A percentile compares a stretch with the other conserved stretches of the same genome.
Conservation (phyloP, 2,797 vertebrate genomes). For the Gastrophryne carolinensis region DNA sequence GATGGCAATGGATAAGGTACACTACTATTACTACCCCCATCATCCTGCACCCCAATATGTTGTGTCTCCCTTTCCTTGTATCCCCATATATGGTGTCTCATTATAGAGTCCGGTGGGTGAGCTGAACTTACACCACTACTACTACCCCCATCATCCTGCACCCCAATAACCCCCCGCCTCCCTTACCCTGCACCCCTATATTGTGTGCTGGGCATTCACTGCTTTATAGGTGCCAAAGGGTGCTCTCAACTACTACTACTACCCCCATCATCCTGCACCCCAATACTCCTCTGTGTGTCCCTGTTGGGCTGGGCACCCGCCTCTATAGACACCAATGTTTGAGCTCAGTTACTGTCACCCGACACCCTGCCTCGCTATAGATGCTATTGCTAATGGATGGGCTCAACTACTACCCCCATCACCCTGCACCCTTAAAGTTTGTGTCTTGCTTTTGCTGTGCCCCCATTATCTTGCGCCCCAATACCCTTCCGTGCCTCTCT, state of each 20-base stretch:
- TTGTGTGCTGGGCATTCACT: not conserved
- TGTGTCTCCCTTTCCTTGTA: not conserved
- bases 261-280: not conserved
- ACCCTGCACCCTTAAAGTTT: not conserved
- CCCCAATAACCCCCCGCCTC: not conserved
- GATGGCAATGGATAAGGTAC: too few relatives aligned
- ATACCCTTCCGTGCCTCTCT: not conserved
- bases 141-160: not conserved
- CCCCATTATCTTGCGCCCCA: not conserved
- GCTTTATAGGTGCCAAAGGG: not conserved
- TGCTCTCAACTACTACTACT: not conserved
- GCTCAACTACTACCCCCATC: not conserved
- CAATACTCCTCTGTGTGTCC: not conserved
- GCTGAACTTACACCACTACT: too few relatives aligned
- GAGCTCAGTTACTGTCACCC: too few relatives aligned
- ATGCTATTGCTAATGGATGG: too few relatives aligned
- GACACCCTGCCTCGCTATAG: too few relatives aligned
- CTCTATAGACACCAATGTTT: not conserved
- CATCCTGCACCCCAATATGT: not conserved
- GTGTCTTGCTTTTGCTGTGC: too few relatives aligned
- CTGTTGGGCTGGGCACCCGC: not conserved
- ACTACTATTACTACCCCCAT: too few relatives aligned
- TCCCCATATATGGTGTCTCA: too few relatives aligned
- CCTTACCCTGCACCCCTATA: not conserved
- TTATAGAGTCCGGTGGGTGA: too few relatives aligned